These are phyloP conservation scores for Cryptops parisi DNA, from an alignment of 2,888 invertebrate genomes.

Conservation along the genomic window DNA sequence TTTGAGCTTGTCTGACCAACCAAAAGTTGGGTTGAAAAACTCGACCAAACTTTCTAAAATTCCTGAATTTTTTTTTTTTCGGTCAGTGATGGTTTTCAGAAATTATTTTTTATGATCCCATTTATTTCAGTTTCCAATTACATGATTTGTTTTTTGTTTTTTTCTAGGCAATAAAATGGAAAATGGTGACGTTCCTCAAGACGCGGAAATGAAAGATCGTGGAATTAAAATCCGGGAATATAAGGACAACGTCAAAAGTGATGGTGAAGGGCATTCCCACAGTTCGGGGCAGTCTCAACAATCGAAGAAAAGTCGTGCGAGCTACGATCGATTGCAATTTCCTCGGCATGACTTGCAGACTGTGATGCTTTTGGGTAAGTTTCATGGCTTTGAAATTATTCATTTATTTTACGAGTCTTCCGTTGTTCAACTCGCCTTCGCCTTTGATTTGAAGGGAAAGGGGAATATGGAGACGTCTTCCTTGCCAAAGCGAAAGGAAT, in stretches of 20 bases:
- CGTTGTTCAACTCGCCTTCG: neutral
- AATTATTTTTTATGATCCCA: too few relatives aligned
- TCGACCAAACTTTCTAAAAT: too few relatives aligned
- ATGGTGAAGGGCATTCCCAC: constrained; percentile 34
- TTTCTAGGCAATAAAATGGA: constrained; percentile 44
- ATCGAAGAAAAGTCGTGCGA: constrained; percentile 33
- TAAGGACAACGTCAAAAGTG: constrained; percentile 31
- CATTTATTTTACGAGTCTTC: neutral
- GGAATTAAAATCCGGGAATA: constrained; percentile 16
- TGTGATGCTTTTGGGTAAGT: constrained; percentile 38
- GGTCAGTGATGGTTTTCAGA: too few relatives aligned
- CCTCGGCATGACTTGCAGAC: constrained; percentile 54
- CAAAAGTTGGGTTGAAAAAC: too few relatives aligned
- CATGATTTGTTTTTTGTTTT: neutral
- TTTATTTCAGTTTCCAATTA: too few relatives aligned
- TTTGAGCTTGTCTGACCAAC: too few relatives aligned
- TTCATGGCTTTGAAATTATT: too few relatives aligned
- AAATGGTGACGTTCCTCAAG: constrained; percentile 38
- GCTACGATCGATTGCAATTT: constrained; percentile 59
- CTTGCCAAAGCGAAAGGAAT: constrained; percentile 47
- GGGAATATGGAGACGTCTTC: constrained; percentile 83
- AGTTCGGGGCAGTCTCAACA: constrained; percentile 40
- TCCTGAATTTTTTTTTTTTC: too few relatives aligned
- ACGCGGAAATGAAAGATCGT: constrained; percentile 44
- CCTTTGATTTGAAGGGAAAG: constrained; percentile 46